Base-by-base conservation (phyloP, 2,797 vertebrate species). In the Gadopsis marmoratus region DNA sequence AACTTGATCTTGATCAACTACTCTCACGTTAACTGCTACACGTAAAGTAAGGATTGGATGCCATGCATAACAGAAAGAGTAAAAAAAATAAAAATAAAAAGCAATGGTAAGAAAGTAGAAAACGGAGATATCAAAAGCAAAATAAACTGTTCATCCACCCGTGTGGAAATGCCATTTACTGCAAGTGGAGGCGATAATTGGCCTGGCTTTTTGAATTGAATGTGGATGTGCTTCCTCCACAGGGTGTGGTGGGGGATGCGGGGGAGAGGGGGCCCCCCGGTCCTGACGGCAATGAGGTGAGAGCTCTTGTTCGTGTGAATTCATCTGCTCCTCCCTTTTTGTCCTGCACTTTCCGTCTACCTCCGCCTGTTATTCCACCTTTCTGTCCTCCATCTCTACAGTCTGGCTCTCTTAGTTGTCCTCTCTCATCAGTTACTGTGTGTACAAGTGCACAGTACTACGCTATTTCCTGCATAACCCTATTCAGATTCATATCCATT, bases 231-330 rank as follows among this genome's bases (percentile, higher is more conserved):
- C 79, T 83, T 77, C 19, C 62, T 79, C 73, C 61, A 23, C 83
- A 97, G 98, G 98, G 97, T 71, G 95, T 97, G 82, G 93, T 96
- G 33, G 98, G 98, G 77, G 97, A 96, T 76, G 93, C 91, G 21
- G 98, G 97, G 23, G 97, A 97, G 16, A 95, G 97, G 92, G 97
- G 97, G 3, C 94, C 96, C 21, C 94, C 97, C 37, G 98, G 98
- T 87, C 95, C 96, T 72, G 97, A 99, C 81, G 97, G 98, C 62
- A 96, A 92, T 83, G 96, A 97, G 94, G 98, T 99, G 94, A 95
- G 95, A 95, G 65, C 37, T 16, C 1, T 31, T 8, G 16, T 53
- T 37, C 0, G 0, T 0, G 2, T 62, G 14, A 61, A 45, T 35
- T 17, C 12, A 59, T 4, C 33, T 35, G 4, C 17, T n/a, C 54